A percentile compares a stretch with the other conserved stretches of the same genome.
phyloP scores from a whole-genome alignment of 2,888 invertebrate species.

The Drosophila gaucha region DNA sequence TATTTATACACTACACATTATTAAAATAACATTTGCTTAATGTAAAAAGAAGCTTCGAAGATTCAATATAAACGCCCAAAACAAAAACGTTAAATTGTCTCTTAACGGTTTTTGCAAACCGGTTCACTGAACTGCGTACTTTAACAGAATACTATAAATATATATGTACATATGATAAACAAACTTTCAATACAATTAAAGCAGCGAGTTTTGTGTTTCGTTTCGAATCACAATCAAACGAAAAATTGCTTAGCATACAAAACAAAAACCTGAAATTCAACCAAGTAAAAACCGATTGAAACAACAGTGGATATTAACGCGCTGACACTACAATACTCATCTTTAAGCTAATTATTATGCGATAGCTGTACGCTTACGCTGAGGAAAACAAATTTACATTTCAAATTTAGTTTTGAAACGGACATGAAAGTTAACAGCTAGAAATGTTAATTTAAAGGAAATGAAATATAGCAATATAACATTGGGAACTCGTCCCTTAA shows the following conservation, averaged over 20 bases:
- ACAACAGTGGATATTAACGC: not conserved
- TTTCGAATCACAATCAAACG: constrained; percentile 17
- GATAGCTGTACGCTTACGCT: no score
- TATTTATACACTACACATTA: constrained; percentile 1
- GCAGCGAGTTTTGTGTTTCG: not conserved
- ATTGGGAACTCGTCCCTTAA: not conserved
- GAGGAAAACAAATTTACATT: no score
- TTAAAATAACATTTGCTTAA: constrained; percentile 8
- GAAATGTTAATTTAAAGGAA: not conserved
- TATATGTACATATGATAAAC: not conserved
- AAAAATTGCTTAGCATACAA: constrained; percentile 21
- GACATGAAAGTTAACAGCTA: not conserved
- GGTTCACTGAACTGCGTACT: constrained; percentile 36
- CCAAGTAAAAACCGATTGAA: not conserved
- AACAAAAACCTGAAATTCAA: constrained; percentile 29
- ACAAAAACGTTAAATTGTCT: not conserved
- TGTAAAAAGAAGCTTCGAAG: constrained; percentile 1
- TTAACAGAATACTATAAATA: constrained; percentile 5
- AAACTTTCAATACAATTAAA: constrained; percentile 19
- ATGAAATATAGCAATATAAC: not conserved
- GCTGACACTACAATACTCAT: constrained; percentile 21
- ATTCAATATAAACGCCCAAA: not conserved
- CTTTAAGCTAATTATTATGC: not conserved
- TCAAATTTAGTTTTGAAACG: not conserved
- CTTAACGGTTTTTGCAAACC: constrained; percentile 3